Evolutionary conservation across 2,888 invertebrate genomes (phyloP), one percentile per base, ranked within the genome.

Genomic region (Horisme vitalbata): DNA sequence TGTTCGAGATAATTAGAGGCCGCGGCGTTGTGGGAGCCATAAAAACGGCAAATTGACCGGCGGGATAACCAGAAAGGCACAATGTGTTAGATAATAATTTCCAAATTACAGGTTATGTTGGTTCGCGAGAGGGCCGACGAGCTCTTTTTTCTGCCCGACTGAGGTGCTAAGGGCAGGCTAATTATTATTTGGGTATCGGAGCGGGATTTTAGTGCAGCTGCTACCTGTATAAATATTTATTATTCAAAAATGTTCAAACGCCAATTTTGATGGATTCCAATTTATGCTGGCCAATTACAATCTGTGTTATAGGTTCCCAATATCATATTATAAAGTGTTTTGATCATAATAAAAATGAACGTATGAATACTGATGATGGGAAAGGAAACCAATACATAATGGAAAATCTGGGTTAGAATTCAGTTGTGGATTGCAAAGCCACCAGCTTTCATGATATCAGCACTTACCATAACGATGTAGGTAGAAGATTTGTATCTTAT

Each of bases 11-110:
- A 88, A 89, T 89, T 88, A 89, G 85, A 89, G 85, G 79, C 82
- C 85, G 84, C 82, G 77, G 85, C 86, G 75, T 80, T 83, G 85
- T 86, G 86, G 87, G 83, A 85, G 88, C 88, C 84, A 89, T 89
- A 88, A 89, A 89, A 89, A 89, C 88, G 79, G 88, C 88, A 88
- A 89, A 89, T 88, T 89, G 88, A 88, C 89, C 89, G 88, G 86
- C 88, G 89, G 88, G 89, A 89, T 87, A 88, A 85, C 84, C 88
- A 88, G 86, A 89, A 88, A 89, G 89, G 88, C 89, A 88, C 87
- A 89, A 89, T 89, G 88, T 89, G 89, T 89, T 89, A 89, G 88
- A 89, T 88, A 88, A 88, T 88, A 88, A 89, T 88, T 89, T 89
- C 87, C 87, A 88, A 89, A 88, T 89, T 89, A 88, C 82, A 87